Conservation (phyloP, 2,113 vertebrate species). For the Vulpes ferrilata region DNA sequence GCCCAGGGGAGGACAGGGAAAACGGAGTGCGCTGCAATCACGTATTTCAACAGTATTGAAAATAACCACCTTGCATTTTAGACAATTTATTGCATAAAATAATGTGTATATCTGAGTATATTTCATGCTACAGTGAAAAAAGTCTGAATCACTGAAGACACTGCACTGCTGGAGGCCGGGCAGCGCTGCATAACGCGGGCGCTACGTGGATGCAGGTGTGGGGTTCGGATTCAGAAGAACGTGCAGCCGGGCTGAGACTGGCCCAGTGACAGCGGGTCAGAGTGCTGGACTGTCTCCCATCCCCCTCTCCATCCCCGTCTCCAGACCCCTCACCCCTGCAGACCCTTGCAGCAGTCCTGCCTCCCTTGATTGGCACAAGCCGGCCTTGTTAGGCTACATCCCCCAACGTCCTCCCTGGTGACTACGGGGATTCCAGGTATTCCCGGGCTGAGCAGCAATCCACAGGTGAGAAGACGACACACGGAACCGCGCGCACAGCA, state of each 20-base stretch:
- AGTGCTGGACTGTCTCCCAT: no score
- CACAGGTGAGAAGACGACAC: conserved; percentile 88
- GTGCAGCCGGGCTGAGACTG: no score
- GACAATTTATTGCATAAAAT: conserved; percentile 88
- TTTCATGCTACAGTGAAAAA: conserved; percentile 83
- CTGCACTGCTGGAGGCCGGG: conserved; percentile 71
- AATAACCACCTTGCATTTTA: conserved; percentile 78
- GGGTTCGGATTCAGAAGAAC: no score
- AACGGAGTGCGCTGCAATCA: conserved; percentile 58
- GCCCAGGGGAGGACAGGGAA: conserved; percentile 58
- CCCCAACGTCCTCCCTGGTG: conserved; percentile 84
- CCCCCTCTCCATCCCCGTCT: no score
- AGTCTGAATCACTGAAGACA: conserved; percentile 79
- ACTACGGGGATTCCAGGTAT: conserved; percentile 86
- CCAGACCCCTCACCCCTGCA: background rate
- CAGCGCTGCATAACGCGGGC: conserved; percentile 39
- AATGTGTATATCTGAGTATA: conserved; percentile 86
- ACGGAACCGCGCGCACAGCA: conserved; percentile 87
- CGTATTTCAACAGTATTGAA: conserved; percentile 53
- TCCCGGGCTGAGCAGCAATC: conserved; percentile 86
- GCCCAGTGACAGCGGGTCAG: no score
- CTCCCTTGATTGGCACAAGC: conserved; percentile 75
- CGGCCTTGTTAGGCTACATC: conserved; percentile 86
- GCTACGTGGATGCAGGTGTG: no score
- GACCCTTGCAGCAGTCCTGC: conserved; percentile 83